Evolutionary conservation across 2,797 vertebrate species (phyloP).

Genomic region (Otolemur crassicaudatus): DNA sequence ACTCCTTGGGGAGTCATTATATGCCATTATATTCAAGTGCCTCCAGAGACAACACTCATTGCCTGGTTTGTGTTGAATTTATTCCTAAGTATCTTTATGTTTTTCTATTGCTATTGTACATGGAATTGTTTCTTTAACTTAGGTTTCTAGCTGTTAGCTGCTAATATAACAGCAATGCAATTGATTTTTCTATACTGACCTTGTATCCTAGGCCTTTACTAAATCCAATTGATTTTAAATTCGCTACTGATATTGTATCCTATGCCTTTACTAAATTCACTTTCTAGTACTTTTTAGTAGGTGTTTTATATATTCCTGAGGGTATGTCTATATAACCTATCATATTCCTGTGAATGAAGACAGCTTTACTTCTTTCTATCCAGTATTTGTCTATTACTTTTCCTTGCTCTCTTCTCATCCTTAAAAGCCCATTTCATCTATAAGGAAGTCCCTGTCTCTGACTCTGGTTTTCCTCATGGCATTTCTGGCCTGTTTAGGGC

Average conservation of each 20-base stretch:
- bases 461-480: neutral
- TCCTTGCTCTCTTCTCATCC: neutral
- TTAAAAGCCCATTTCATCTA: neutral
- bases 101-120: neutral
- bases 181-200: neutral
- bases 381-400: neutral
- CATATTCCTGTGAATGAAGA: neutral
- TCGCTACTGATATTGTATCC: neutral
- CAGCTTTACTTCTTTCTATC: neutral
- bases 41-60: neutral
- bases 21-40: neutral
- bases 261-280: neutral
- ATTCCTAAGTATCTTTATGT: neutral
- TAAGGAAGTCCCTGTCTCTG: neutral
- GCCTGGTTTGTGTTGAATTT: neutral
- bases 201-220: neutral
- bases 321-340: constrained; percentile 9
- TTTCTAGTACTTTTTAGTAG: neutral
- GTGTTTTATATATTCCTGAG: neutral
- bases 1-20: neutral
- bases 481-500: neutral
- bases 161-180: neutral
- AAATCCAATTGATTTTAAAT: neutral
- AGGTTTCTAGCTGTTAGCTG: neutral
- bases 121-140: constrained; percentile 15